Percentiles rank a stretch among this genome's conserved stretches.
Conservation (phyloP, 2,113 vertebrate species). For the Hepsetus odoe region DNA sequence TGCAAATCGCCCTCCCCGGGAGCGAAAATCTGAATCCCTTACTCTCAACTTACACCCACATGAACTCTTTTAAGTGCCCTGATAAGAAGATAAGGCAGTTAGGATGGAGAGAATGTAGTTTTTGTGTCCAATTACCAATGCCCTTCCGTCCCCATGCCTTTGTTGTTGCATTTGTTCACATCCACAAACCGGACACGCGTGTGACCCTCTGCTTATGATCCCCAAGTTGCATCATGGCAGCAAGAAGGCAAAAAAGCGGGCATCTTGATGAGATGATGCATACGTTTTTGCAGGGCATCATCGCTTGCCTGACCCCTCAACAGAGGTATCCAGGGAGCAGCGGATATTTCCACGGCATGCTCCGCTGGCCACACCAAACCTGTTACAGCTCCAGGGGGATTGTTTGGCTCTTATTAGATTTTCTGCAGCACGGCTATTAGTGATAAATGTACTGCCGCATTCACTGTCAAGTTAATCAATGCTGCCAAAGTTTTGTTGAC, state of each 20-base stretch:
- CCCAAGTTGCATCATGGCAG: neutral
- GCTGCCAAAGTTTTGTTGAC: slow-evolving; percentile 96
- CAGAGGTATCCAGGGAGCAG: slow-evolving; percentile 83
- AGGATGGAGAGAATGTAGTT: slow-evolving; percentile 7
- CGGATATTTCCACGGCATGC: slow-evolving; percentile 87
- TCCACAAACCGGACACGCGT: neutral
- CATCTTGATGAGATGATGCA: slow-evolving; percentile 42
- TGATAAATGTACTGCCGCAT: slow-evolving; percentile 93
- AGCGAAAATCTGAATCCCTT: slow-evolving; percentile 43
- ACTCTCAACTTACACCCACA: slow-evolving; percentile 41
- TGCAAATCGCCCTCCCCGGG: slow-evolving; percentile 49
- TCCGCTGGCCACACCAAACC: slow-evolving; percentile 85
- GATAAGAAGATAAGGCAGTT: slow-evolving; percentile 50
- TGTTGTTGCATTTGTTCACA: neutral
- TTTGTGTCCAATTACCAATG: slow-evolving; percentile 34
- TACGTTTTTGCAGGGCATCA: slow-evolving; percentile 55
- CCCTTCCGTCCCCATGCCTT: neutral
- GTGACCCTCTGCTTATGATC: neutral
- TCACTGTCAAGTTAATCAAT: slow-evolving; percentile 98
- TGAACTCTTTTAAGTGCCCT: slow-evolving; percentile 63
- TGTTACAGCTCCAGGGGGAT: slow-evolving; percentile 89
- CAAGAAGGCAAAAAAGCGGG: neutral
- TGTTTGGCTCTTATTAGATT: slow-evolving; percentile 92
- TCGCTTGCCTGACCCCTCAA: slow-evolving; percentile 56
- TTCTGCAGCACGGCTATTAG: slow-evolving; percentile 90